Evolutionary conservation across 2,888 invertebrate genomes (phyloP).

Genomic region (Macrosiphum euphorbiae): DNA sequence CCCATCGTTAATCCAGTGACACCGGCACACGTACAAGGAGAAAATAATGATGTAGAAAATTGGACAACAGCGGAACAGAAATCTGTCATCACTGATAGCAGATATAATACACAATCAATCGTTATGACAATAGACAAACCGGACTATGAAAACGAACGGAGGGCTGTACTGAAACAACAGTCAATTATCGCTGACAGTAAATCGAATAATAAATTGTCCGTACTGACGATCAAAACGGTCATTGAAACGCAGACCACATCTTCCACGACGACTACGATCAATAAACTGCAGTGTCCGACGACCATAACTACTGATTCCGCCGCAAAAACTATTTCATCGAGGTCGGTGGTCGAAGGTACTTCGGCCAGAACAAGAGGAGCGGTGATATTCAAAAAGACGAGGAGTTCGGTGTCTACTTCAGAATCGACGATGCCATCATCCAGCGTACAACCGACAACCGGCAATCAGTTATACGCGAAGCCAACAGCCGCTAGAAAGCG

Average conservation of each 20-base stretch:
- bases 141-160: background rate
- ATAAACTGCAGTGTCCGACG: background rate
- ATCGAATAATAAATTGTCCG: background rate
- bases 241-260: background rate
- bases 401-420: background rate
- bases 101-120: background rate
- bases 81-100: background rate
- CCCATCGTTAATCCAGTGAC: background rate
- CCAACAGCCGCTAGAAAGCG: background rate
- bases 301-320: too few relatives aligned
- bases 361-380: background rate
- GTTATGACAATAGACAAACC: background rate
- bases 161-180: background rate
- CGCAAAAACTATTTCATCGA: background rate
- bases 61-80: background rate
- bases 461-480: background rate
- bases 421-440: background rate
- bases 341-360: background rate
- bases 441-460: background rate
- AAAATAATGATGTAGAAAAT: background rate
- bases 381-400: background rate
- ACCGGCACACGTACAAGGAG: background rate
- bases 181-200: background rate
- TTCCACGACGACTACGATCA: background rate
- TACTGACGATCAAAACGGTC: background rate